Conservation (phyloP, 2,113 vertebrate genomes). For the Chaetodon auriga region DNA sequence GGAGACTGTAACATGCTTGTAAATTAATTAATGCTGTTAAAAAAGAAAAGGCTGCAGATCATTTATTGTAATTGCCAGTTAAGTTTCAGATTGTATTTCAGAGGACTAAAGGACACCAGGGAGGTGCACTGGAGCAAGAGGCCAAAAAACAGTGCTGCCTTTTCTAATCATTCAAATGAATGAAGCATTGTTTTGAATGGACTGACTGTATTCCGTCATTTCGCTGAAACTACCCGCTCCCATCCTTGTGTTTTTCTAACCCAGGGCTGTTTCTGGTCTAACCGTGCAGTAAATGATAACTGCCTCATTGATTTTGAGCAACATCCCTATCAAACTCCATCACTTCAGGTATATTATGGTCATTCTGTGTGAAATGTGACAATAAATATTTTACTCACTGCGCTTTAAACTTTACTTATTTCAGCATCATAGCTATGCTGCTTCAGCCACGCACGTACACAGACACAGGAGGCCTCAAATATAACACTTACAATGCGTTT, state of each 20-base stretch:
- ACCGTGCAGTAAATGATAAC: conserved; percentile 1
- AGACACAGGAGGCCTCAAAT: conserved; percentile 4
- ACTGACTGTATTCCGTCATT: conserved; percentile 36
- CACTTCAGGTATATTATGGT: conserved; percentile 27
- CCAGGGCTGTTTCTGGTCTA: conserved; percentile 25
- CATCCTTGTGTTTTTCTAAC: conserved; percentile 10
- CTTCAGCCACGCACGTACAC: not conserved
- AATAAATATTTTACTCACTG: conserved; percentile 30
- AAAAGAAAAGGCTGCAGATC: too few relatives aligned
- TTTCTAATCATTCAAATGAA: too few relatives aligned
- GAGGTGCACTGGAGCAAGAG: too few relatives aligned
- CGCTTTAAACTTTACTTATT: conserved; percentile 28
- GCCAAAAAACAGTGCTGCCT: too few relatives aligned
- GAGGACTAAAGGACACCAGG: too few relatives aligned
- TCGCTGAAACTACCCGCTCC: not conserved
- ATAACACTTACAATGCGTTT: not conserved
- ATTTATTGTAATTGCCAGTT: too few relatives aligned
- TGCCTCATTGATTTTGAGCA: conserved; percentile 48
- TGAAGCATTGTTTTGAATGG: too few relatives aligned
- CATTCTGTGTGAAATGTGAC: conserved; percentile 37
- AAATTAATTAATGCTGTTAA: too few relatives aligned
- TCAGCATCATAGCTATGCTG: conserved; percentile 8
- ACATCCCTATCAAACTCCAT: conserved; percentile 27
- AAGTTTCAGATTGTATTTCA: too few relatives aligned
- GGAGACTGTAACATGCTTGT: too few relatives aligned